Evolutionary conservation across 2,113 vertebrate species (phyloP).

Genomic region (Aramus guarauna): DNA sequence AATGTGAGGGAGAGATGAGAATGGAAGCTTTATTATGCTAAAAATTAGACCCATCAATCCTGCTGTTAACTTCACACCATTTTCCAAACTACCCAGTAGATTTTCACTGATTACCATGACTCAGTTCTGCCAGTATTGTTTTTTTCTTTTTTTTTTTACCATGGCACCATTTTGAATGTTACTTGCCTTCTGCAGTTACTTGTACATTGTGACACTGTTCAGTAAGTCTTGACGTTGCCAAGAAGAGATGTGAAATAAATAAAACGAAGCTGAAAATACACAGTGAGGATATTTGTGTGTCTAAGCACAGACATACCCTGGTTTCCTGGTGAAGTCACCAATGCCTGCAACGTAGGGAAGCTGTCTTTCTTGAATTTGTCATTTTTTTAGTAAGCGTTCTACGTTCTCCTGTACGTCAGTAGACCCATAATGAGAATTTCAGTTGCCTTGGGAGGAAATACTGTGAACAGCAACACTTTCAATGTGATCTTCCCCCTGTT

Average conservation of each 20-base stretch:
- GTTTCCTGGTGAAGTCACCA: not conserved
- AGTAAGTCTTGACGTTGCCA: not conserved
- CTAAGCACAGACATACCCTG: not conserved
- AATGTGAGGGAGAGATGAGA: not conserved
- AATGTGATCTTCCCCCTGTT: not conserved
- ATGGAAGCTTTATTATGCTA: not conserved
- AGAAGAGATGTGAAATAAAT: slow-evolving; percentile 7
- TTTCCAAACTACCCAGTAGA: not conserved
- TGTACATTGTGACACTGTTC: not conserved
- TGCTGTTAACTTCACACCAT: not conserved
- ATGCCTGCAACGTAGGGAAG: not conserved
- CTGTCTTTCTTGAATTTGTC: not conserved
- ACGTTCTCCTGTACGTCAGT: not conserved
- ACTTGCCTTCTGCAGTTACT: not conserved
- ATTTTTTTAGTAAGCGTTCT: not conserved
- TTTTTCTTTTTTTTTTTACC: not conserved
- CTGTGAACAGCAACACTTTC: not conserved
- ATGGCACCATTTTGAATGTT: not conserved
- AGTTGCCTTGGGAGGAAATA: not conserved
- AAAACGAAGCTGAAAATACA: not conserved
- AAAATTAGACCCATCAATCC: not conserved
- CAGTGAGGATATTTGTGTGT: not conserved
- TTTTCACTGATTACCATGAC: not conserved
- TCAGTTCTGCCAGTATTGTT: not conserved
- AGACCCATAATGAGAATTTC: not conserved